A percentile compares a stretch with the other conserved stretches of the same genome.
Conservation (phyloP, 2,797 vertebrate genomes). For the Phoxinus dragarum region DNA sequence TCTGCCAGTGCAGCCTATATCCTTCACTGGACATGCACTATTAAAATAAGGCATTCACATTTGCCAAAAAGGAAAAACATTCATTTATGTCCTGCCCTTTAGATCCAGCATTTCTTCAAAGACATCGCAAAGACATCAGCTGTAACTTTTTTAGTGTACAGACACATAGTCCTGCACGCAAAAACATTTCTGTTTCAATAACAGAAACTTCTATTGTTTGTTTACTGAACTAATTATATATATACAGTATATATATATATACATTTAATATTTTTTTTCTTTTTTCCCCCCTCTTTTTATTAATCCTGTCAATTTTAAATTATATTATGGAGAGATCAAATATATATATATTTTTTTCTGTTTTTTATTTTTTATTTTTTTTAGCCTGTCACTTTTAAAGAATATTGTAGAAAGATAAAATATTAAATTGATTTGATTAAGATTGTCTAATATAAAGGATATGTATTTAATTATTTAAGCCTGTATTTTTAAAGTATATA, state of each 20-base stretch:
- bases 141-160: not conserved
- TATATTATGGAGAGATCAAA: too few relatives aligned
- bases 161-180: conserved; percentile 1
- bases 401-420: too few relatives aligned
- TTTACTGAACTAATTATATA: not conserved
- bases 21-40: conserved; percentile 41
- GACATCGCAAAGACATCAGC: conserved; percentile 14
- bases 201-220: not conserved
- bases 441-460: too few relatives aligned
- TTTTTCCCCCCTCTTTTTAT: too few relatives aligned
- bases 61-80: conserved; percentile 24
- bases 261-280: not conserved
- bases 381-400: too few relatives aligned
- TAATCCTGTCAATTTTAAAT: too few relatives aligned
- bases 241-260: too few relatives aligned
- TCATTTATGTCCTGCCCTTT: conserved; percentile 5
- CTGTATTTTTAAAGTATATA: not conserved
- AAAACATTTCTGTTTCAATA: not conserved
- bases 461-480: too few relatives aligned
- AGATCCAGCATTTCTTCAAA: not conserved
- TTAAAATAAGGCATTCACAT: conserved; percentile 46
- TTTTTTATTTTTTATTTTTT: too few relatives aligned
- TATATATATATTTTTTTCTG: too few relatives aligned
- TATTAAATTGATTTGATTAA: too few relatives aligned
- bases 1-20: conserved; percentile 34